phyloP scores from a whole-genome alignment of 2,113 vertebrate species.

The Trichechus manatus region DNA sequence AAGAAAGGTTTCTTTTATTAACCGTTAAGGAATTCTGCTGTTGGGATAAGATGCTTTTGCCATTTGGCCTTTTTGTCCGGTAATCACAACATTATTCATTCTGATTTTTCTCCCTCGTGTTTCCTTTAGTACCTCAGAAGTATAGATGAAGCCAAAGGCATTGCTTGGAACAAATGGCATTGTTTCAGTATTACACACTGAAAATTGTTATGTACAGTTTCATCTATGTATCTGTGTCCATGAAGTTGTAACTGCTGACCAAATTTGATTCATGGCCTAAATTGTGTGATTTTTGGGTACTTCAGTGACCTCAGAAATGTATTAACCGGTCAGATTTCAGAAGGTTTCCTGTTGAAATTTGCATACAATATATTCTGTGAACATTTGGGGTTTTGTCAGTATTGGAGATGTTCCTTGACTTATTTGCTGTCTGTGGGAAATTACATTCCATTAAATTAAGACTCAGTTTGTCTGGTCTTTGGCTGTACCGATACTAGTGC shows the following conservation, averaged over 20 bases:
- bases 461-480: not conserved
- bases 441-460: not conserved
- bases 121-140: constrained; percentile 17
- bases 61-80: not conserved
- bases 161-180: not conserved
- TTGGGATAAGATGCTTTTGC: constrained; percentile 43
- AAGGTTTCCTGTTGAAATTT: constrained; percentile 21
- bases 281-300: not conserved
- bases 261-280: not conserved
- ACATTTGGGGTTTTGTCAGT: not conserved
- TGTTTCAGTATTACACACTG: not conserved
- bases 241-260: not conserved
- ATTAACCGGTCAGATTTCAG: constrained; percentile 42
- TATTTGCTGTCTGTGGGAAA: not conserved
- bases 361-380: not conserved
- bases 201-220: not conserved
- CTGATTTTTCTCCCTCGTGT: not conserved
- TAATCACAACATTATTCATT: not conserved
- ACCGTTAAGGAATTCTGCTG: constrained; percentile 20
- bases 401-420: constrained; percentile 22
- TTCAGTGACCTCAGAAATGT: not conserved
- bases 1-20: constrained; percentile 26
- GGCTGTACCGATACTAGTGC: not conserved
- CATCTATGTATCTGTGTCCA: not conserved
- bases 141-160: not conserved